Evolutionary conservation across 2,888 invertebrate genomes (phyloP).

Genomic region (Teleiodes luculella): DNA sequence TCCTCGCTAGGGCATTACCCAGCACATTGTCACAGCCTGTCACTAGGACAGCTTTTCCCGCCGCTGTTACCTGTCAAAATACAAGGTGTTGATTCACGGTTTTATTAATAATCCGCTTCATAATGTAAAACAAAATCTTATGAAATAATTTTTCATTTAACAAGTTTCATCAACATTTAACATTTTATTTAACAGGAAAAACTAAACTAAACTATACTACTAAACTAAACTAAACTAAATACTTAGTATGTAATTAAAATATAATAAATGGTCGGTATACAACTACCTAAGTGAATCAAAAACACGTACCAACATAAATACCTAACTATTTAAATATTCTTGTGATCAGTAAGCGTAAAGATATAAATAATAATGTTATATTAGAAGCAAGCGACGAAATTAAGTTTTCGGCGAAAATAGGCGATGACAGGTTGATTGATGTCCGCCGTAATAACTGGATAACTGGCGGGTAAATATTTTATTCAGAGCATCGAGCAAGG

Average conservation of each 20-base stretch:
- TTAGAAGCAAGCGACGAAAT: slow-evolving; percentile 46
- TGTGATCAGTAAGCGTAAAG: too few relatives aligned
- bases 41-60: slow-evolving; percentile 89
- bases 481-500: slow-evolving; percentile 48
- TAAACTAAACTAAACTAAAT: too few relatives aligned
- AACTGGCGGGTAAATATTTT: slow-evolving; percentile 58
- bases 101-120: not conserved
- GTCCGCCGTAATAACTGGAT: slow-evolving; percentile 57
- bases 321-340: too few relatives aligned
- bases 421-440: slow-evolving; percentile 67
- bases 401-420: slow-evolving; percentile 64
- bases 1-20: slow-evolving; percentile 86
- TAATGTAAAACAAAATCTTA: too few relatives aligned
- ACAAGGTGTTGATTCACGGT: not conserved
- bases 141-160: too few relatives aligned
- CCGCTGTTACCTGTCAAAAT: slow-evolving; percentile 83
- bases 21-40: slow-evolving; percentile 90
- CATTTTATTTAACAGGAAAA: too few relatives aligned
- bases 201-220: too few relatives aligned
- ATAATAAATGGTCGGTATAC: too few relatives aligned
- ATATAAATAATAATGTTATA: not conserved
- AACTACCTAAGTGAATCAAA: too few relatives aligned
- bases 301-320: too few relatives aligned
- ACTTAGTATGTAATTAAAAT: too few relatives aligned
- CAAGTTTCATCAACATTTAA: too few relatives aligned